phyloP scores from a whole-genome alignment of 2,797 vertebrate genomes.

The Pteropus rufus region DNA sequence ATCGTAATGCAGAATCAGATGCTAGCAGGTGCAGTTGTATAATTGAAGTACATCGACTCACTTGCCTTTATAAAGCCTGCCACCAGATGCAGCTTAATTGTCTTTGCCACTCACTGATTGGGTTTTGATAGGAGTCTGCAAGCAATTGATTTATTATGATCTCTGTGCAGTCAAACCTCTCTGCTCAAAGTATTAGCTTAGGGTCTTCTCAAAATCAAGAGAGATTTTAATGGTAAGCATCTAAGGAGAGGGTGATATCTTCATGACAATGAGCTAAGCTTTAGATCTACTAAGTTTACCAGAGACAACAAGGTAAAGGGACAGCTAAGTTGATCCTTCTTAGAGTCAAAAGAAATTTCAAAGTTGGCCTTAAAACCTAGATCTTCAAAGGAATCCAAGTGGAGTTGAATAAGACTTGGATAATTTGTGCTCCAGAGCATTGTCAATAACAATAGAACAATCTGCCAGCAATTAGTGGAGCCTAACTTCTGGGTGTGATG shows the following conservation, averaged over 20 bases:
- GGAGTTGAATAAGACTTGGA: not conserved
- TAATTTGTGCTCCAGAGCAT: not conserved
- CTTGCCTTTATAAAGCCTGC: too few relatives aligned
- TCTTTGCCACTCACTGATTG: too few relatives aligned
- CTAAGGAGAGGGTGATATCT: not conserved
- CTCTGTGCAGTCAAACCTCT: too few relatives aligned
- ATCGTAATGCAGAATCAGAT: too few relatives aligned
- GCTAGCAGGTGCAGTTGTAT: too few relatives aligned
- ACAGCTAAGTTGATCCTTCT: not conserved
- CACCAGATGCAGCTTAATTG: too few relatives aligned
- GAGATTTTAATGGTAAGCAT: not conserved
- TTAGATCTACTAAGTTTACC: not conserved
- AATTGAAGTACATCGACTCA: too few relatives aligned
- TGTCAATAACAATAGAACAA: not conserved
- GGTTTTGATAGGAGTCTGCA: too few relatives aligned
- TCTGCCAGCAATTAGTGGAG: not conserved
- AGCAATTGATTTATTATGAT: too few relatives aligned
- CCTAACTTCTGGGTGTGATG: not conserved
- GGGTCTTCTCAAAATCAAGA: not conserved
- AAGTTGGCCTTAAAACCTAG: not conserved
- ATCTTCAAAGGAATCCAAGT: not conserved
- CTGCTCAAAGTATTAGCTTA: not conserved
- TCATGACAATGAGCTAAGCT: not conserved
- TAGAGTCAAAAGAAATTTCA: not conserved
- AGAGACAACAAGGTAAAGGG: not conserved